phyloP scores from a whole-genome alignment of 2,113 vertebrate genomes.

The Saccopteryx bilineata region DNA sequence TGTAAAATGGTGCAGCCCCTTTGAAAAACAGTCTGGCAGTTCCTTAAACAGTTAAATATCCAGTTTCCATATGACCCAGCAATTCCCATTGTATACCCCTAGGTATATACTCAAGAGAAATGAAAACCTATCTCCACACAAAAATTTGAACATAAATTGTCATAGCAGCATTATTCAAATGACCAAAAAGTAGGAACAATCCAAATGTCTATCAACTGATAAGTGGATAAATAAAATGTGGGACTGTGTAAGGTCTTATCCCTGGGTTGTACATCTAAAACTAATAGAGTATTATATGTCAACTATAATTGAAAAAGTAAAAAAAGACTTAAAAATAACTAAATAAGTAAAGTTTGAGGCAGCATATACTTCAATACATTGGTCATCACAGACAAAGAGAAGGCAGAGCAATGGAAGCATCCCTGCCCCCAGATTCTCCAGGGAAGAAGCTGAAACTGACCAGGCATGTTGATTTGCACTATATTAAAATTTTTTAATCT shows the following conservation, averaged over 20 bases:
- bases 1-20: too few relatives aligned
- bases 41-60: background rate
- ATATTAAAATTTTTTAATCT: background rate
- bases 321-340: too few relatives aligned
- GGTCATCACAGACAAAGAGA: too few relatives aligned
- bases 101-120: background rate
- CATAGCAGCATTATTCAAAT: background rate
- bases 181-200: background rate
- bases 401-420: background rate
- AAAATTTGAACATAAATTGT: background rate
- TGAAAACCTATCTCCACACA: background rate
- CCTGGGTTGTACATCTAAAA: too few relatives aligned
- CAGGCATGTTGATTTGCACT: background rate
- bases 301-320: too few relatives aligned
- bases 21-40: background rate
- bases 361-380: too few relatives aligned
- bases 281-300: too few relatives aligned
- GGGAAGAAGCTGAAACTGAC: background rate
- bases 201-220: background rate
- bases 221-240: background rate
- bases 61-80: background rate
- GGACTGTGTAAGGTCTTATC: too few relatives aligned
- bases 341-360: too few relatives aligned
- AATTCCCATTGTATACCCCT: background rate
- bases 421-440: background rate